Percentiles rank a stretch among this genome's conserved stretches.
These are phyloP conservation scores for Callyntrura guangdongensis DNA, from an alignment of 2,888 invertebrate species.

Conservation along the genomic window DNA sequence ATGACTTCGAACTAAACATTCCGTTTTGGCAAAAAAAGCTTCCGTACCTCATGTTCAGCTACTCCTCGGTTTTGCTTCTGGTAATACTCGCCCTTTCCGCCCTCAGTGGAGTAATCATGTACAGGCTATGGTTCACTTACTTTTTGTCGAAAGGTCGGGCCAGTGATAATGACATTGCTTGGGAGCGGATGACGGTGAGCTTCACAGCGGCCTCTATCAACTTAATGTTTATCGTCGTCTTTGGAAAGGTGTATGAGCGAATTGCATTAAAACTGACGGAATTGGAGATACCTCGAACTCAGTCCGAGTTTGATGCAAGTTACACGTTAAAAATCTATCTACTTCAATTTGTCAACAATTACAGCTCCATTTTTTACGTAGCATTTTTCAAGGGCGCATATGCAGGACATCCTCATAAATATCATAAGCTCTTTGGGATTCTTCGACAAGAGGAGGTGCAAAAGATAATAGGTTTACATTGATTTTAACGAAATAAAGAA, in stretches of 20 bases:
- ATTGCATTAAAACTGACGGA: slow-evolving; percentile 91
- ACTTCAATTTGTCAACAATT: slow-evolving; percentile 98
- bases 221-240: slow-evolving; percentile 94
- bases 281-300: slow-evolving; percentile 94
- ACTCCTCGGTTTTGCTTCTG: slow-evolving; percentile 93
- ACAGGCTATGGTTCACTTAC: slow-evolving; percentile 91
- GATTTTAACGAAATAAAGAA: too few relatives aligned
- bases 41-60: slow-evolving; percentile 94
- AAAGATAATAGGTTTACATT: too few relatives aligned
- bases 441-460: slow-evolving; percentile 95
- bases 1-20: slow-evolving; percentile 85
- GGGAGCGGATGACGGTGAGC: slow-evolving; percentile 90
- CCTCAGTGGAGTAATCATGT: slow-evolving; percentile 96
- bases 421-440: slow-evolving; percentile 90
- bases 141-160: slow-evolving; percentile 87
- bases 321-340: slow-evolving; percentile 97
- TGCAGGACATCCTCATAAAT: slow-evolving; percentile 93
- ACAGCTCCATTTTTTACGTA: slow-evolving; percentile 98
- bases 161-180: slow-evolving; percentile 3
- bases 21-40: slow-evolving; percentile 96
- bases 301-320: slow-evolving; percentile 98
- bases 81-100: slow-evolving; percentile 95
- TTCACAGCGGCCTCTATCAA: slow-evolving; percentile 97
- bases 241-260: slow-evolving; percentile 89
- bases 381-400: slow-evolving; percentile 96